Evolutionary conservation across 2,113 vertebrate species (phyloP), one percentile per base, ranked within the genome.

Genomic region (Pomatorhinus ruficollis): DNA sequence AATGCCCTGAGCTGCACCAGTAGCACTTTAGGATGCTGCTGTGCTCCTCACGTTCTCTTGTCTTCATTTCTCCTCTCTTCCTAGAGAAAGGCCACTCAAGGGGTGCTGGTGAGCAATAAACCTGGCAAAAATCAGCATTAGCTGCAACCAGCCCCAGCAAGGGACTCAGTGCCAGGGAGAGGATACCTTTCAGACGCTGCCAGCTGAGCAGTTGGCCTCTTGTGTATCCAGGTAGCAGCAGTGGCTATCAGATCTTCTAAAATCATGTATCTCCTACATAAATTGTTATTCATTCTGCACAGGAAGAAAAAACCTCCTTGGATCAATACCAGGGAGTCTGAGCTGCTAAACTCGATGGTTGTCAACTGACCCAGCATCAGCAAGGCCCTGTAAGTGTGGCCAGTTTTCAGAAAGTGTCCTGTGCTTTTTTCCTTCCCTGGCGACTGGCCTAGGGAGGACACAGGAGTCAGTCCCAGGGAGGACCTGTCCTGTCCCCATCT

Each of bases 1-100:
- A 45, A 39, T 78, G 74, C 63, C 44, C 12, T 0, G 0, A 85
- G 47, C 75, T 74, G 72, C n/a, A 28, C 50, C 70, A 64, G 35
- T 2, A 44, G 28, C 23, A 1, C 50, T 79, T 64, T 0, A 52
- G 37, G 33, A 2, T 11, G 1, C 45, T 23, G 2, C 39, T 79
- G 20, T 83, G 72, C 57, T 88, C 53, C 65, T 83, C 54, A 9
- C 40, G 2, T 11, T 47, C 57, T 88, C 28, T 2, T 35, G 16
- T 14, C 64, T 63, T 66, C 20, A 0, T 83, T 59, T 44, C 63
- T 60, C 16, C 33, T 23, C 18, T 47, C 19, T 60, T 30, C 21
- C 22, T 45, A 17, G 16, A 49, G 61, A 24, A 75, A 65, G 27
- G 45, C 37, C 28, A 14, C 50, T 56, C 59, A 35, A 14, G 24